Evolutionary conservation across 2,888 invertebrate species (phyloP).

Genomic region (Macropis europaea): DNA sequence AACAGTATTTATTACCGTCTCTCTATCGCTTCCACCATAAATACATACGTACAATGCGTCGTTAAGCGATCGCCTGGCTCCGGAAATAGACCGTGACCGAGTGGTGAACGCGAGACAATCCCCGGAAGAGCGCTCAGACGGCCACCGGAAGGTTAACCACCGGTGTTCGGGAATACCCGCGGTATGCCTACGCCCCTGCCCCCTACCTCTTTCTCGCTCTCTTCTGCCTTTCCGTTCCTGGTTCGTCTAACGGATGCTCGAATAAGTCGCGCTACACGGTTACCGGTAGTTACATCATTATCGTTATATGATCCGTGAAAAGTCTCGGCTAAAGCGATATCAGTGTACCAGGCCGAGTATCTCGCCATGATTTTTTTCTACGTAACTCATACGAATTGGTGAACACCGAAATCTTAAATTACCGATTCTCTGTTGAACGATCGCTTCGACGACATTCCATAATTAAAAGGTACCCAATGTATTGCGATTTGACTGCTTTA

Average conservation of each 20-base stretch:
- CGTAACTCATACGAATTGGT: too few species aligned
- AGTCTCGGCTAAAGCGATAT: neutral
- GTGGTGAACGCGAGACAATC: conserved; percentile 70
- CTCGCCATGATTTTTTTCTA: too few species aligned
- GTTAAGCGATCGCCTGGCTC: conserved; percentile 71
- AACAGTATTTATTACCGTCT: conserved; percentile 69
- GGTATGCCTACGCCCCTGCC: conserved; percentile 12
- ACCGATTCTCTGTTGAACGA: too few species aligned
- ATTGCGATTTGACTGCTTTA: too few species aligned
- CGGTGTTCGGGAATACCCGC: conserved; percentile 44
- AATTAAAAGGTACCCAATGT: neutral
- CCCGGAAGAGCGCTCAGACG: conserved; percentile 71
- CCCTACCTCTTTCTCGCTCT: neutral
- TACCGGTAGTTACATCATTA: conserved; percentile 36
- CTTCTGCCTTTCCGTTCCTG: conserved; percentile 25
- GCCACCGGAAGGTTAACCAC: conserved; percentile 68
- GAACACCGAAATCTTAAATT: too few species aligned
- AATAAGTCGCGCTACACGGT: conserved; percentile 33
- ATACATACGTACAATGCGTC: conserved; percentile 77
- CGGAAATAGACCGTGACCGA: conserved; percentile 75
- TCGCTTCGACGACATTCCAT: too few species aligned
- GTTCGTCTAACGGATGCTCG: conserved; percentile 46
- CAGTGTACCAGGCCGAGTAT: too few species aligned
- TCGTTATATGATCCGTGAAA: conserved; percentile 1
- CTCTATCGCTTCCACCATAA: conserved; percentile 72